phyloP scores from a whole-genome alignment of 1,140 invertebrate genomes.

The Galleria mellonella region DNA sequence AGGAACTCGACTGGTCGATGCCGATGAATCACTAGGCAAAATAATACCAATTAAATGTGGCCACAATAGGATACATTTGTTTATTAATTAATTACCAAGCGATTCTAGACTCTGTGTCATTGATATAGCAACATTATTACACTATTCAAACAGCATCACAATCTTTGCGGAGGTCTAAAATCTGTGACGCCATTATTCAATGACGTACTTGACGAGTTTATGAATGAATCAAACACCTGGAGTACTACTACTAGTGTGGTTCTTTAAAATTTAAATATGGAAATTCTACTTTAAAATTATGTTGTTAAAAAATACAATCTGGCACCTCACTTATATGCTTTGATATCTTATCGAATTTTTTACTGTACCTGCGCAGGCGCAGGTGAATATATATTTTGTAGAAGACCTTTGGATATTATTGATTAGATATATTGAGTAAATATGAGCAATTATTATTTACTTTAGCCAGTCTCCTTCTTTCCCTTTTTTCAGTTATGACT shows the following conservation, averaged over 20 bases:
- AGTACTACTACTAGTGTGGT: conserved; percentile 2
- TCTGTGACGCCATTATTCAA: conserved; percentile 9
- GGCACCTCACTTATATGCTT: no score
- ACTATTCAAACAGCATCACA: not conserved
- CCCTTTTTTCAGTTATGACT: no score
- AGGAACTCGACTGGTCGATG: conserved; percentile 29
- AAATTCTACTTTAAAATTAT: not conserved
- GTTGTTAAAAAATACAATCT: not conserved
- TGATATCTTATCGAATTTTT: no score
- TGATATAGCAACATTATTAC: not conserved
- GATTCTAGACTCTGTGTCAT: conserved; percentile 1
- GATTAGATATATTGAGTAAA: no score
- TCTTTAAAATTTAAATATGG: not conserved
- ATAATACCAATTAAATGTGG: conserved; percentile 57
- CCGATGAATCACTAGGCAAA: conserved; percentile 58
- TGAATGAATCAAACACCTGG: conserved; percentile 11
- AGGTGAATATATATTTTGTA: no score
- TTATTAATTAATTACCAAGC: conserved; percentile 1
- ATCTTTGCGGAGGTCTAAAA: not conserved
- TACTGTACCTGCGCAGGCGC: no score
- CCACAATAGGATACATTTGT: conserved; percentile 13
- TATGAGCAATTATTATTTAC: no score
- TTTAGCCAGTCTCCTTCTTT: no score
- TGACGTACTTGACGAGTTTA: conserved; percentile 9
- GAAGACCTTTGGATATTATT: no score